These are phyloP conservation scores for Drosophila nigromelanica DNA, from an alignment of 1,140 invertebrate species.

Conservation along the genomic window DNA sequence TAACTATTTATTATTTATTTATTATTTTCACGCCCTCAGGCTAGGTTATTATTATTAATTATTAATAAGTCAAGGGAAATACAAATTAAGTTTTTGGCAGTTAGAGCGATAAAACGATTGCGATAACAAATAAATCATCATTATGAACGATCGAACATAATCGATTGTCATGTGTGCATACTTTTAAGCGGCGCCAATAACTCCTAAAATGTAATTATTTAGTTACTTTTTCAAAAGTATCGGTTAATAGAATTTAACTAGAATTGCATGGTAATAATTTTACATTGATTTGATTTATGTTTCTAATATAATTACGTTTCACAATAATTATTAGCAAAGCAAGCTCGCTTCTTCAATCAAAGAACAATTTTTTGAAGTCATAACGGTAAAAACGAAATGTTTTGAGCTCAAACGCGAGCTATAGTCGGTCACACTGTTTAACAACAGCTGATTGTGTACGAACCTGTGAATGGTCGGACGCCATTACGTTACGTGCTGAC, in stretches of 20 bases:
- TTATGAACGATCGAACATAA: not conserved
- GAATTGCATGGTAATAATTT: too few species aligned
- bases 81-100: not conserved
- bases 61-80: not conserved
- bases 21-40: constrained; percentile 15
- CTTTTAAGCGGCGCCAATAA: not conserved
- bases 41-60: constrained; percentile 1
- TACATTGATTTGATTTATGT: too few species aligned
- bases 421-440: constrained; percentile 24
- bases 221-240: too few species aligned
- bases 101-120: not conserved
- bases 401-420: not conserved
- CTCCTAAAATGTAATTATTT: too few species aligned
- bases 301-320: too few species aligned
- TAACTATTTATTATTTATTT: constrained; percentile 2
- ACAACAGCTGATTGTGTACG: constrained; percentile 26
- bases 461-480: constrained; percentile 40
- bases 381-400: not conserved
- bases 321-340: not conserved
- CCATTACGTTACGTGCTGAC: constrained; percentile 50
- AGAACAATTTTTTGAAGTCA: not conserved
- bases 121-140: not conserved
- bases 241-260: too few species aligned
- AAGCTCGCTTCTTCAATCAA: not conserved
- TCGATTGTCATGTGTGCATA: not conserved